A percentile compares a stretch with the other conserved stretches of the same genome.
Conservation (phyloP, 1,140 invertebrate species). For the Apis florea region DNA sequence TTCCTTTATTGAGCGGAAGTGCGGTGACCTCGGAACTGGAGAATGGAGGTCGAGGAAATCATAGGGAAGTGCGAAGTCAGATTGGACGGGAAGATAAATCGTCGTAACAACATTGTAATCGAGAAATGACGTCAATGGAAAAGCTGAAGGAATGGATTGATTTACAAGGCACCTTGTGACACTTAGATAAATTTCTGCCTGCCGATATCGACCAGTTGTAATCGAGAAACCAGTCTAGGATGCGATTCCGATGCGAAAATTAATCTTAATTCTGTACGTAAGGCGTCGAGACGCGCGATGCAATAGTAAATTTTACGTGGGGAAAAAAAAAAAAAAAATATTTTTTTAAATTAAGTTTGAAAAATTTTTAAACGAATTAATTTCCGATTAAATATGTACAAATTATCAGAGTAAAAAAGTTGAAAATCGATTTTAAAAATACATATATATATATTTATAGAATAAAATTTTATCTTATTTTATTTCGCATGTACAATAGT, state of each 20-base stretch:
- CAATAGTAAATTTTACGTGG: too few species aligned
- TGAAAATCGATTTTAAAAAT: too few species aligned
- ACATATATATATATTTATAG: too few species aligned
- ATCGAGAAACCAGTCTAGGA: neutral
- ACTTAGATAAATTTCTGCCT: constrained; percentile 3
- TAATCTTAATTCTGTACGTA: too few species aligned
- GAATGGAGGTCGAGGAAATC: constrained; percentile 17
- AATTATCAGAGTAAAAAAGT: too few species aligned
- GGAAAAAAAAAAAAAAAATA: too few species aligned
- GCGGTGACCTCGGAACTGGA: constrained; percentile 3
- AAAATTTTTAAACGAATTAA: too few species aligned
- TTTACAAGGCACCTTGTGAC: constrained; percentile 16
- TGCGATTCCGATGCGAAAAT: neutral
- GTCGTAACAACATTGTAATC: constrained; percentile 26
- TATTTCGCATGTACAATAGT: too few species aligned
- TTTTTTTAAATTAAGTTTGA: too few species aligned
- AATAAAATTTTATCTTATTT: too few species aligned
- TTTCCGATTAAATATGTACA: too few species aligned
- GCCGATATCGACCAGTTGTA: constrained; percentile 34
- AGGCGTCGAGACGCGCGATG: too few species aligned
- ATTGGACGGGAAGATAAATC: constrained; percentile 22
- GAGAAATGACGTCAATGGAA: constrained; percentile 27
- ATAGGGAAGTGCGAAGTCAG: neutral
- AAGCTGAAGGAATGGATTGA: neutral
- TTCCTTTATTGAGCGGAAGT: constrained; percentile 14